These are phyloP conservation scores for Melieria picta DNA, from an alignment of 2,888 invertebrate species.

Conservation along the genomic window DNA sequence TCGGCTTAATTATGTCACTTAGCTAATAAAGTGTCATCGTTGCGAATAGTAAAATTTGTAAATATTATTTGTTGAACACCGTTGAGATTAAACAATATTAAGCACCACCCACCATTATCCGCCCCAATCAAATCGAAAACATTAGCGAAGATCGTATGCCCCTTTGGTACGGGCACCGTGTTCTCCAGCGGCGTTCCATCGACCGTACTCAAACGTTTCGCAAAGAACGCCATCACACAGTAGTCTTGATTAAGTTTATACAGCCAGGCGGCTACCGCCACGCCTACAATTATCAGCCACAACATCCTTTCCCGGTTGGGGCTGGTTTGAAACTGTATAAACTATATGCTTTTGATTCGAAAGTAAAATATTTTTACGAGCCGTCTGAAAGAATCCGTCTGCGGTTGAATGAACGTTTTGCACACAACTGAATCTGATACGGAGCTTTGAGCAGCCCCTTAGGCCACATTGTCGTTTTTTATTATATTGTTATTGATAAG, in stretches of 20 bases:
- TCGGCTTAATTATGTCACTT: too few relatives aligned
- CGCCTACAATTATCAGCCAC: too few relatives aligned
- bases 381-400: too few relatives aligned
- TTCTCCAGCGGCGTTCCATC: constrained; percentile 51
- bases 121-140: constrained; percentile 51
- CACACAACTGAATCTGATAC: too few relatives aligned
- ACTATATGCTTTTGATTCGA: too few relatives aligned
- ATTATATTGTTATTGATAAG: too few relatives aligned
- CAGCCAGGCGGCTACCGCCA: constrained; percentile 27
- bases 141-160: constrained; percentile 55
- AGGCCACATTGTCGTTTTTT: too few relatives aligned
- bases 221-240: constrained; percentile 43
- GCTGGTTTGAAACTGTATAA: too few relatives aligned
- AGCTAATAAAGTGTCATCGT: neutral
- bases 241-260: constrained; percentile 38
- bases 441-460: too few relatives aligned
- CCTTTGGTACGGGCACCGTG: constrained; percentile 45
- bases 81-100: neutral
- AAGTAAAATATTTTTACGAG: too few relatives aligned
- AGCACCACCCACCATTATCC: constrained; percentile 44
- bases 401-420: too few relatives aligned
- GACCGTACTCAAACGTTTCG: constrained; percentile 49
- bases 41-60: neutral
- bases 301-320: too few relatives aligned
- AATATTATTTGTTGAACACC: neutral